Evolutionary conservation across 2,888 invertebrate species (phyloP).

Genomic region (Bombylius major): DNA sequence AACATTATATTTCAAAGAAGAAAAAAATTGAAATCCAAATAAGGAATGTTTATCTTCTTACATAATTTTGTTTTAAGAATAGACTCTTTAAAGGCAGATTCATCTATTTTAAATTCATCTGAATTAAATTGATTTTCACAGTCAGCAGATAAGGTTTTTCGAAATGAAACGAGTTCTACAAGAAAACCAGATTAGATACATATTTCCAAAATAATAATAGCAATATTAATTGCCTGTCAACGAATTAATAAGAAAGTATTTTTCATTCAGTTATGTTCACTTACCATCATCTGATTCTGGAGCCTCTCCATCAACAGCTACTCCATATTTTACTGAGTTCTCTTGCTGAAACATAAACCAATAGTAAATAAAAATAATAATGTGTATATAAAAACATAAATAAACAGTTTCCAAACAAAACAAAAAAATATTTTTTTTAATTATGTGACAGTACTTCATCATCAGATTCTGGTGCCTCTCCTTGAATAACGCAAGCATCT

Average conservation of each 20-base stretch:
- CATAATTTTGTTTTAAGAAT: conserved; percentile 16
- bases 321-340: background rate
- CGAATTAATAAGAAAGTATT: no score
- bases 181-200: background rate
- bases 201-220: no score
- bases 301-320: conserved; percentile 14
- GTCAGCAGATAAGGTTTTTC: background rate
- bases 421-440: background rate
- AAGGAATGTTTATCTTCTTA: background rate
- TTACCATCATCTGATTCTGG: conserved; percentile 18
- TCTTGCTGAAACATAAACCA: background rate
- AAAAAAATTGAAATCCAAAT: no score
- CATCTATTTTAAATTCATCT: background rate
- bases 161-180: conserved; percentile 1
- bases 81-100: conserved; percentile 2
- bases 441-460: background rate
- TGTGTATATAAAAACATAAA: background rate
- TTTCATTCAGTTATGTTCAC: no score
- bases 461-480: conserved; percentile 3
- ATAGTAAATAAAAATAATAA: background rate
- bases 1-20: background rate
- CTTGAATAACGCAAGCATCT: background rate
- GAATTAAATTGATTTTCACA: background rate
- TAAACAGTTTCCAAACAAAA: background rate
- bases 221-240: no score